Evolutionary conservation across 2,113 vertebrate genomes (phyloP).

Genomic region (Urocitellus parryii): DNA sequence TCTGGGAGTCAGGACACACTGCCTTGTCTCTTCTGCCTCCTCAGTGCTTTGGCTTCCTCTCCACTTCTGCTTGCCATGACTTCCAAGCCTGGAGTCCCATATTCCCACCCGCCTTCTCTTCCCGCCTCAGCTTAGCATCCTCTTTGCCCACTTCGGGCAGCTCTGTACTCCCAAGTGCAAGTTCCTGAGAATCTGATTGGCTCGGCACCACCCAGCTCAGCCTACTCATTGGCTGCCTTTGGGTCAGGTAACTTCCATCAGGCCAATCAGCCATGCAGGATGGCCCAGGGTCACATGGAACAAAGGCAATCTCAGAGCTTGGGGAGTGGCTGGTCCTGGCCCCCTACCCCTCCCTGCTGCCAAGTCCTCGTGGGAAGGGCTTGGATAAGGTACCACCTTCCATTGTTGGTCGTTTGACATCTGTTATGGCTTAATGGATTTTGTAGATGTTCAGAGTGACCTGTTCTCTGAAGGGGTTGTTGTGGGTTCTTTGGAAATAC

Average conservation of each 20-base stretch:
- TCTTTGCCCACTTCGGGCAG: accelerated
- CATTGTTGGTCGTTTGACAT: not conserved
- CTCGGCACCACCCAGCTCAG: not conserved
- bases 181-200: not conserved
- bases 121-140: accelerated
- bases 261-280: not conserved
- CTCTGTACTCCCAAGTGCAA: not conserved
- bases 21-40: not conserved
- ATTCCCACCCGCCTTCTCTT: no score
- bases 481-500: not conserved
- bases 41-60: not conserved
- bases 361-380: accelerated
- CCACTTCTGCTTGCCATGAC: accelerated
- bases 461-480: not conserved
- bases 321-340: accelerated
- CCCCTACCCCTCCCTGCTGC: no score
- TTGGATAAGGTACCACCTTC: not conserved
- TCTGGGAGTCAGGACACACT: not conserved
- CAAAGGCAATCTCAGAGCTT: not conserved
- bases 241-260: not conserved
- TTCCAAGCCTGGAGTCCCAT: not conserved
- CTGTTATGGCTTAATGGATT: not conserved
- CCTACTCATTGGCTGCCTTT: not conserved
- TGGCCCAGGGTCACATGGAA: not conserved
- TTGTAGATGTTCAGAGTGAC: not conserved